Base-by-base conservation (phyloP, 2,113 vertebrate genomes). In the Heteronetta atricapilla region DNA sequence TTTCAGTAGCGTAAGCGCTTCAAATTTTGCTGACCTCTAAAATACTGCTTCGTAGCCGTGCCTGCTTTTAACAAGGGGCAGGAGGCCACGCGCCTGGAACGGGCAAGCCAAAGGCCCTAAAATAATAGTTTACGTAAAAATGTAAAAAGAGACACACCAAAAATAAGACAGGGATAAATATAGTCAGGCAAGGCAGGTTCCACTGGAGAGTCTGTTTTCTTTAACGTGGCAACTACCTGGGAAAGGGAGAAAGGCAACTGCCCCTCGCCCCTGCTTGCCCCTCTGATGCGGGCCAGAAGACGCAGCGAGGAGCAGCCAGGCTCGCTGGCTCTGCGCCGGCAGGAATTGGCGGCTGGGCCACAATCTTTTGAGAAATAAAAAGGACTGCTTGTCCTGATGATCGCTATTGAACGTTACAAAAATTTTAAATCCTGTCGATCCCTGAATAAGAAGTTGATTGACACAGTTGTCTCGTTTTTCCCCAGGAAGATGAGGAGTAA, bases 401-500 rank as follows among this genome's bases (percentile, higher is more conserved):
- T 97, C 94, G 16, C 89, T 95, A 86, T 2, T 34, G 95, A 97
- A 97, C 93, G 86, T 64, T 97, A 97, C 91, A 98, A 98, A 98
- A 97, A 95, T 94, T 79, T 96, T 97, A 98, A 98, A 98, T 98
- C 97, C 97, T 97, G 97, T 98, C 95, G 97, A 98, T 98, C 98
- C 98, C 98, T 98, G 98, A 98, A 98, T 98, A 97, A 96, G 96
- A 98, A 96, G 97, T 60, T 97, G 97, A 97, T 97, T 96, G 95
- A 97, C 96, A 86, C 90, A 97, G 96, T 98, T 97, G 94, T 94
- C 95, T 90, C 52, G 93, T 93, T 95, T 96, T 96, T 97, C 97
- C 96, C 96, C 94, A 38, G 94, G 95, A 94, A 86, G 93, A 91
- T 93, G 91, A 97, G 82, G 93, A 97, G 82, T 79, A 94, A 91